A percentile compares a stretch with the other conserved stretches of the same genome.
These are phyloP conservation scores for Notothenia rossii DNA, from an alignment of 2,113 vertebrate genomes.

Conservation along the genomic window DNA sequence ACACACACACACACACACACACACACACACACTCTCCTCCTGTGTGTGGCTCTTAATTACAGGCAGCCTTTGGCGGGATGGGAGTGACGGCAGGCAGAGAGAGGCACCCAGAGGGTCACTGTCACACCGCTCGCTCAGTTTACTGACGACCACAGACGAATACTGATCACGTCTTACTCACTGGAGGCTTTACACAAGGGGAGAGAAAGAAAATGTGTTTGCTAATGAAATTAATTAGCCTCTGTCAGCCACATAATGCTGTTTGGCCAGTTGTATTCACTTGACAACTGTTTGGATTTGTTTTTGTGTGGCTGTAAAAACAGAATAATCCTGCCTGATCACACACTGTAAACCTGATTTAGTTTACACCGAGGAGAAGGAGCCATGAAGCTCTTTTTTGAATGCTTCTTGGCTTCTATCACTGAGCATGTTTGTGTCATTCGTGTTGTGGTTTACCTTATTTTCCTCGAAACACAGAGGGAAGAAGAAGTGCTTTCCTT, in stretches of 20 bases:
- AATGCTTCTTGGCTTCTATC: conserved; percentile 30
- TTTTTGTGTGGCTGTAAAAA: conserved; percentile 30
- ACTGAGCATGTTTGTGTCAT: conserved; percentile 27
- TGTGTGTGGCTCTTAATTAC: conserved; percentile 68
- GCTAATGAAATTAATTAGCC: conserved; percentile 60
- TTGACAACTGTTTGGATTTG: conserved; percentile 32
- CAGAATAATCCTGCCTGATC: conserved; percentile 36
- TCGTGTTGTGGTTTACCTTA: conserved; percentile 25
- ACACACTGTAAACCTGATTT: conserved; percentile 26
- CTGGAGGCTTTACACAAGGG: conserved; percentile 17
- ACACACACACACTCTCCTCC: conserved; percentile 17
- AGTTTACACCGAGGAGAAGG: conserved; percentile 22
- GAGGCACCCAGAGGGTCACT: conserved; percentile 60
- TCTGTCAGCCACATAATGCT: conserved; percentile 34
- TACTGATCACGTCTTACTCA: conserved; percentile 55
- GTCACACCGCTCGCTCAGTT: conserved; percentile 48
- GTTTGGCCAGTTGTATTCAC: conserved; percentile 44
- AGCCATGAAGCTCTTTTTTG: conserved; percentile 20
- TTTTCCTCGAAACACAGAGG: conserved; percentile 11
- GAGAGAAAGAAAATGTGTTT: not conserved
- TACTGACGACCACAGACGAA: conserved; percentile 47
- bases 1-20: conserved; percentile 12
- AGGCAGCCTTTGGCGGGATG: conserved; percentile 47
- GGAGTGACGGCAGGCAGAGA: conserved; percentile 52
- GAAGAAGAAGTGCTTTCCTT: conserved; percentile 5